Evolutionary conservation across 2,113 vertebrate species (phyloP).

Genomic region (Ivindomyrus marchei): DNA sequence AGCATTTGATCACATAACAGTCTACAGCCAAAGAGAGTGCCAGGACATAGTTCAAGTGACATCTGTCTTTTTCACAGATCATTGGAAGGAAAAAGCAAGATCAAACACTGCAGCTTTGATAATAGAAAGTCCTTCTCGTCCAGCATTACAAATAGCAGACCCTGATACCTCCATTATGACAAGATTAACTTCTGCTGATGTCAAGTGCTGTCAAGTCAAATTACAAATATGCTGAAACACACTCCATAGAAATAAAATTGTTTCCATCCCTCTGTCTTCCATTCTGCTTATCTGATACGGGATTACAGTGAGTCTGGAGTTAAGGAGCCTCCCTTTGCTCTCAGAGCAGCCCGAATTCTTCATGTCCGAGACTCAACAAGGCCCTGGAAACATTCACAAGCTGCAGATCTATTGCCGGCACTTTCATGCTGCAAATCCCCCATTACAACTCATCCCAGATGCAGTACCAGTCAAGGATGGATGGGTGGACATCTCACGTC

Average conservation of each 20-base stretch:
- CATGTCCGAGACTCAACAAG: neutral
- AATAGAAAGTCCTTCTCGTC: neutral
- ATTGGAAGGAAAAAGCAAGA: neutral
- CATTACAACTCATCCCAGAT: neutral
- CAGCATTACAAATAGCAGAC: neutral
- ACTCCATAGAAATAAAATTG: neutral
- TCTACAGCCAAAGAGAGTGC: neutral
- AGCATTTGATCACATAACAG: neutral
- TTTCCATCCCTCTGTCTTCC: neutral
- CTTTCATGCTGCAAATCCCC: neutral
- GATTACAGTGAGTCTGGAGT: neutral
- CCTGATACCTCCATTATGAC: neutral
- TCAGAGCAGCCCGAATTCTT: neutral
- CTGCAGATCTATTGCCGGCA: neutral
- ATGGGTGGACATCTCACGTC: neutral
- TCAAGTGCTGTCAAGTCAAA: neutral
- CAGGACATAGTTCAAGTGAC: neutral
- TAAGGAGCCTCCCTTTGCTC: neutral
- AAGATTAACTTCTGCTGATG: neutral
- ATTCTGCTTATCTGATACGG: neutral
- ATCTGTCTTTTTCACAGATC: neutral
- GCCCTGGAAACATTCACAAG: neutral
- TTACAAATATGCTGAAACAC: neutral
- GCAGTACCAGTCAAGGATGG: neutral
- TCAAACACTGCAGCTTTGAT: neutral